Base-by-base conservation (phyloP, 2,113 vertebrate species). In the Corythaeola cristata region DNA sequence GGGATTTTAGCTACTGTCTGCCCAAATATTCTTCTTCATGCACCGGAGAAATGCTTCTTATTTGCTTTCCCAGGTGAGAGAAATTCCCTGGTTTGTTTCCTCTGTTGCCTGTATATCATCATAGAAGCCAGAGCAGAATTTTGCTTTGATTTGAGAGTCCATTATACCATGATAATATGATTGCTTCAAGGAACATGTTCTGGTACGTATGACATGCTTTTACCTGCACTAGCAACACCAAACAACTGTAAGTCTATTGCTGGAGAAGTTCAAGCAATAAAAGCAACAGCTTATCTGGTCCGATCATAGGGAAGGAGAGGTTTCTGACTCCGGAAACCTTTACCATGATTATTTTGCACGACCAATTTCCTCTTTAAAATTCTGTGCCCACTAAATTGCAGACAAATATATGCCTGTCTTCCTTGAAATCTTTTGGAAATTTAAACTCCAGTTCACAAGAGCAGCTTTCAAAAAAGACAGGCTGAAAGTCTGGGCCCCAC, bases 71-170 rank as follows among this genome's bases (percentile, higher is more conserved):
- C 85, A 79, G 75, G 73, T 94, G 88, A 60, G 33, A 89, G 35
- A 92, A 90, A 78, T 88, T 89, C 73, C 47, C 85, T 81, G 72
- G 21, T 56, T 92, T 72, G 33, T 87, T 93, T 84, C 24, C 62
- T 66, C 37, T 86, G 27, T 60, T 90, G 21, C 64, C 49, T 81
- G 44, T 75, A 7, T 33, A 68, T 81, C 80, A 89, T 63, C 58
- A 66, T 53, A 72, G 60, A 73, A 94, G 68, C 35, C 45, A 64
- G 39, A 63, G 49, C 5, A 89, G 21, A 93, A 75, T 80, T 87
- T 56, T 87, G 17, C 66, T 97, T 93, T 93, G 53, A 85, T 92
- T 78, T 94, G 44, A 66, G 64, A 82, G 66, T 84, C 83, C 86
- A 62, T 76, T 92, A 69, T 79, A 89, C 52, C 56, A 30, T 18